Base-by-base conservation (phyloP, 2,888 invertebrate genomes). In the Papilio elwesi region DNA sequence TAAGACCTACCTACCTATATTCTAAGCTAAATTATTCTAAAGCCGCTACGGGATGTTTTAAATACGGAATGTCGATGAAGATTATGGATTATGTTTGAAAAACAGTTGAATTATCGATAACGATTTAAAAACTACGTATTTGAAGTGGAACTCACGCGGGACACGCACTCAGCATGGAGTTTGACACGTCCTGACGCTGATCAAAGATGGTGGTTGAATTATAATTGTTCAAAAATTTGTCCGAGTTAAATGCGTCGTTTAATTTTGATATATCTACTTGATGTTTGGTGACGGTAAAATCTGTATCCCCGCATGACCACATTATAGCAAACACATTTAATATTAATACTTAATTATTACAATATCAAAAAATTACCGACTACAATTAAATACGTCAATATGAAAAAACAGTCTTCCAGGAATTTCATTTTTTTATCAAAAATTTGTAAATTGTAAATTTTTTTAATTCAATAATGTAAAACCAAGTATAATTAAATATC, bases 341-440 rank as follows among this genome's bases (percentile, higher is more conserved):
- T 80, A 83, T 86, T 85, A 82, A 88, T 87, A 80, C 89, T 90
- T 90, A 93, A 89, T 85, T 80, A 90, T 90, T 90, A 90, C 81
- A 87, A 87, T 92, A 91, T 92, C 87, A 90, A 92, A 91, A 90
- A 79, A 84, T 89, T 91, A 92, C 89, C 89, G 90, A 89, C 93
- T 93, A 93, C 89, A 87, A 85, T 87, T 87, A 88, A 90, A 62
- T 85, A 83, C 81, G 85, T 87, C 89, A 88, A 87, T 83, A 83
- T 88, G 89, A 92, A 92, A 87, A 91, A 92, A 92, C 93, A 93
- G 93, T 93, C 93, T 93, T 93, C 85, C 90, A 87, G 90, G 90
- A 83, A 84, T 89, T 83, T 88, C 10, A 43, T 87, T 86, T 89
- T 89, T 86, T 86, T 90, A 90, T 92, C 85, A 91, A 92, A 92